A percentile compares a stretch with the other conserved stretches of the same genome.
Evolutionary conservation across 2,888 invertebrate species (phyloP).

Genomic region (Nezara viridula): DNA sequence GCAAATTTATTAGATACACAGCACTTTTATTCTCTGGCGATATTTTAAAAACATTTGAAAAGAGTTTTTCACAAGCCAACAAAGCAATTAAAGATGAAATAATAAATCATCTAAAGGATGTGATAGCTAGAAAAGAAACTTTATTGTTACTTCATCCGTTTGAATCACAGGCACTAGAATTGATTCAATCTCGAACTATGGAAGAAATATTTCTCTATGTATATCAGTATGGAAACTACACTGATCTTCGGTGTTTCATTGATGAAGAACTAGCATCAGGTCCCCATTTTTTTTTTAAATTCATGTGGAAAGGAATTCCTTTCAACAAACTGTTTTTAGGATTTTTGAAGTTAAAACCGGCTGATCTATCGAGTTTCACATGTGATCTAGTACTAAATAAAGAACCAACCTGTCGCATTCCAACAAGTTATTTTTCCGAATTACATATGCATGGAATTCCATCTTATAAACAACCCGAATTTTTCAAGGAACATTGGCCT

Average conservation of each 20-base stretch:
- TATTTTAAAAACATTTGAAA: background rate
- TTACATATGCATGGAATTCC: background rate
- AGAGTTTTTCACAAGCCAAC: background rate
- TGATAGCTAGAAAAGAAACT: background rate
- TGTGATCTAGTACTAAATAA: background rate
- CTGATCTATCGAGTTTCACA: background rate
- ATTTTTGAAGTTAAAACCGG: background rate
- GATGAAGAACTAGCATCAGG: background rate
- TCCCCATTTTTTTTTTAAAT: background rate
- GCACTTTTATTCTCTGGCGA: background rate
- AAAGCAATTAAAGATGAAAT: background rate
- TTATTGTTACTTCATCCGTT: background rate
- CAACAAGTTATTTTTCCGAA: background rate
- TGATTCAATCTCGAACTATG: background rate
- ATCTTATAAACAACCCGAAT: background rate
- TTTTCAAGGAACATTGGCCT: background rate
- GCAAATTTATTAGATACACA: background rate
- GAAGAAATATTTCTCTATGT: slow-evolving; percentile 3
- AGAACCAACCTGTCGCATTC: background rate
- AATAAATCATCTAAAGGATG: background rate
- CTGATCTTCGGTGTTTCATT: background rate
- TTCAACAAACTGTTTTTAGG: background rate
- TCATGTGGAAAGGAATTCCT: background rate
- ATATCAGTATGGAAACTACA: background rate
- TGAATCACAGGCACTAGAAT: background rate